These are phyloP conservation scores for Drosophila gunungcola DNA, from an alignment of 1,140 invertebrate species.

Conservation along the genomic window DNA sequence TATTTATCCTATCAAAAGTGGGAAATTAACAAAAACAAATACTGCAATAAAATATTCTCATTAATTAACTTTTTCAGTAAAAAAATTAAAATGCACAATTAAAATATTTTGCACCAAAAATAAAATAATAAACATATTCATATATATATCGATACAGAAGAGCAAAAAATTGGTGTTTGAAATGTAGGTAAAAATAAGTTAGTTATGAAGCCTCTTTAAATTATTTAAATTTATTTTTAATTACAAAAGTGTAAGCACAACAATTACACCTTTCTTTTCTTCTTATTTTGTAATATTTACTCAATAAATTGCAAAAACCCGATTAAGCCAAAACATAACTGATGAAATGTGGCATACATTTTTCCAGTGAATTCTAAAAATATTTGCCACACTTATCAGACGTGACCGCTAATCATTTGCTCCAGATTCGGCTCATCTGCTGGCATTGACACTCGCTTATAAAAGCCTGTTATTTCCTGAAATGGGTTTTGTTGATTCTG, in stretches of 20 bases:
- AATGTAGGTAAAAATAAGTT: too few relatives aligned
- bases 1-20: slow-evolving; percentile 20
- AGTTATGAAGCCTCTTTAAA: too few relatives aligned
- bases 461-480: background rate
- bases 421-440: slow-evolving; percentile 7
- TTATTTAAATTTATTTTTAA: too few relatives aligned
- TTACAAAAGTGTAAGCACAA: too few relatives aligned
- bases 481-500: slow-evolving; percentile 1
- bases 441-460: background rate
- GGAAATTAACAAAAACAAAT: background rate
- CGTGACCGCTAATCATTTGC: background rate
- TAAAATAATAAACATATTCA: too few relatives aligned
- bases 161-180: too few relatives aligned
- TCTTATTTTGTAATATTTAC: too few relatives aligned
- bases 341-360: background rate
- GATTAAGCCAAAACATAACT: background rate
- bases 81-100: too few relatives aligned
- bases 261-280: too few relatives aligned
- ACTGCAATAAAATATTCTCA: background rate
- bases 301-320: background rate
- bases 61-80: too few relatives aligned
- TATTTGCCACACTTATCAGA: slow-evolving; percentile 1
- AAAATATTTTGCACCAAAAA: too few relatives aligned
- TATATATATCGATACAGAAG: too few relatives aligned
- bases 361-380: background rate